phyloP scores from a whole-genome alignment of 2,113 vertebrate species.

The Podarcis raffonei region DNA sequence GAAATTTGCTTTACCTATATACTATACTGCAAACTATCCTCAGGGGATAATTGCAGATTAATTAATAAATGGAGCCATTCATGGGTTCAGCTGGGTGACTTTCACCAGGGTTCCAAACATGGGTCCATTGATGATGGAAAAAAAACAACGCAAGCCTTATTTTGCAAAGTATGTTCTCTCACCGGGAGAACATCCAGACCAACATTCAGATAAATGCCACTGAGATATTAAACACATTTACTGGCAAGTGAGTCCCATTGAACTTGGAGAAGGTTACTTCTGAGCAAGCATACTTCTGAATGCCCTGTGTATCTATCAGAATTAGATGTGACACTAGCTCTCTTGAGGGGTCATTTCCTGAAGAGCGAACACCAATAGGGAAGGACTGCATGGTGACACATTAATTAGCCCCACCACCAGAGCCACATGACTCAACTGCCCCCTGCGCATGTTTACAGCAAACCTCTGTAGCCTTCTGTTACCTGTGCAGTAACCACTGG shows the following conservation, averaged over 20 bases:
- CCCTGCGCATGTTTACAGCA: too few relatives aligned
- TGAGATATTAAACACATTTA: neutral
- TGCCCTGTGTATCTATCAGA: neutral
- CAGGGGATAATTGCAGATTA: slow-evolving; percentile 37
- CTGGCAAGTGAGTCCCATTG: neutral
- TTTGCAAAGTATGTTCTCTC: neutral
- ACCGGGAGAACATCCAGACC: neutral
- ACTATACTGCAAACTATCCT: slow-evolving; percentile 19
- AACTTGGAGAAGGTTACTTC: too few relatives aligned
- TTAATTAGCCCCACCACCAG: too few relatives aligned
- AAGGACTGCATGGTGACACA: too few relatives aligned
- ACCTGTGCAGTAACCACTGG: too few relatives aligned
- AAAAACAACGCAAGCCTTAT: neutral
- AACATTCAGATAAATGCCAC: neutral
- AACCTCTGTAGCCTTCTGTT: too few relatives aligned
- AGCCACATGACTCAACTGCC: too few relatives aligned
- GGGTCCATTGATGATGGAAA: neutral
- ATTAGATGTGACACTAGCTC: neutral
- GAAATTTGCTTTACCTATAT: slow-evolving; percentile 34
- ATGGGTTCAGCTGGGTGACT: slow-evolving; percentile 9
- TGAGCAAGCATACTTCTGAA: neutral
- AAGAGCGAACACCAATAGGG: too few relatives aligned
- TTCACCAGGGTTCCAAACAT: neutral
- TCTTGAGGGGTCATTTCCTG: too few relatives aligned
- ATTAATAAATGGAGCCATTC: slow-evolving; percentile 36